Conservation (phyloP, 2,113 vertebrate genomes). For the Gallinago undulata region DNA sequence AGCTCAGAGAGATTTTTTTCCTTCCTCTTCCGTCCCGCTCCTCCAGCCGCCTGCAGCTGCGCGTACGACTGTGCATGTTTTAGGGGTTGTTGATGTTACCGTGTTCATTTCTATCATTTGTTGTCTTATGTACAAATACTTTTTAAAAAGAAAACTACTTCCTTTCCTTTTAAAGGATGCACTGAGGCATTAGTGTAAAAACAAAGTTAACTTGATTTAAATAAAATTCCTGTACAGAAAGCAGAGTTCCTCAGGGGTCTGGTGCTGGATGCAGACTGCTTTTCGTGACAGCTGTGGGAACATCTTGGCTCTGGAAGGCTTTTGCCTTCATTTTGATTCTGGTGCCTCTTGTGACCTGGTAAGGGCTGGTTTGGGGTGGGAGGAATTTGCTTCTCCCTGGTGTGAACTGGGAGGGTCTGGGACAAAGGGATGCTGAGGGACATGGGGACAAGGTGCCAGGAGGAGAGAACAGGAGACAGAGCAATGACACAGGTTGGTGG, state of each 20-base stretch:
- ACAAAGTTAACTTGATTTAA: constrained; percentile 8
- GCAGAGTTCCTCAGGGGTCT: background rate
- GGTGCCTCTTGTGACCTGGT: fast-evolving
- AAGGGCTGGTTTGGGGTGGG: background rate
- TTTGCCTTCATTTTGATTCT: background rate
- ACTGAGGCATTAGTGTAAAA: constrained; percentile 55
- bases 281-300: fast-evolving
- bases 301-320: background rate
- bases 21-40: background rate
- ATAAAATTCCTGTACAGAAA: constrained; percentile 57
- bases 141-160: constrained; percentile 41
- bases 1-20: background rate
- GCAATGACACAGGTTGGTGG: fast-evolving
- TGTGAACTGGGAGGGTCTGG: background rate
- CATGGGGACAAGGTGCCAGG: fast-evolving
- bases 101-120: constrained; percentile 8
- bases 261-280: fast-evolving
- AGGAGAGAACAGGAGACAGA: background rate
- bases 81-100: background rate
- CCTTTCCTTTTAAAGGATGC: constrained; percentile 40
- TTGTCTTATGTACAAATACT: constrained; percentile 46
- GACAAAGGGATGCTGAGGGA: background rate
- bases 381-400: background rate
- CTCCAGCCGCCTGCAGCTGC: background rate
- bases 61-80: constrained; percentile 12